Evolutionary conservation across 92 coral and sea anemone genomes (phyloP), one percentile per base, ranked within the genome.

Genomic region (Plumapathes pennacea): DNA sequence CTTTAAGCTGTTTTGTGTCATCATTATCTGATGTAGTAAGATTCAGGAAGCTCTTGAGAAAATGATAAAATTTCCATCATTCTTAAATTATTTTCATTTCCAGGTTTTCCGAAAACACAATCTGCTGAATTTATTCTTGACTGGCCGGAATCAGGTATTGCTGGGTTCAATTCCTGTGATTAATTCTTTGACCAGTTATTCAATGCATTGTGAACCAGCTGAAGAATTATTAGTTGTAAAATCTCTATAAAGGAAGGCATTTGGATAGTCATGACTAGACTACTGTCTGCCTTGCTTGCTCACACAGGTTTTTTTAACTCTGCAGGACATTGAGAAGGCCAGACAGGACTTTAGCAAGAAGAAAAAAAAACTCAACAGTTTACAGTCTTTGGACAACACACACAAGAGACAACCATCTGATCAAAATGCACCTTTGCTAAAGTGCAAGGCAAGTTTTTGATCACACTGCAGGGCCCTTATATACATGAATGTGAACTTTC

Each of bases 121-220:
- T 48, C 81, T 80, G 41, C 78, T 91, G 40, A 77, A 88, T 65
- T 55, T 88, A 69, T 91, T 91, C 80, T 75, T 91, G 53, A 91
- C 97, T 32, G 97, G 96, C 25, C 79, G 81, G 46, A 77, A 85
- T 64, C 90, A 91, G 89, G 97, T 88, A 68, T 51, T n/a, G n/a
- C n/a, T n/a, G n/a, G n/a, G n/a, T n/a, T n/a, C n/a, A n/a, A n/a
- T n/a, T n/a, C n/a, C n/a, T n/a, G n/a, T n/a, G n/a, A n/a, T n/a
- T n/a, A n/a, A n/a, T n/a, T n/a, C n/a, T n/a, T n/a, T n/a, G n/a
- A n/a, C n/a, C n/a, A n/a, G n/a, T n/a, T n/a, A n/a, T n/a, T n/a
- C n/a, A n/a, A n/a, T n/a, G n/a, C n/a, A n/a, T n/a, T n/a, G n/a
- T n/a, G n/a, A n/a, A n/a, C n/a, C n/a, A n/a, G n/a, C n/a, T n/a